Percentiles rank a stretch among this genome's conserved stretches.
Evolutionary conservation across 2,113 vertebrate species (phyloP).

Genomic region (Heterotilapia buettikoferi): DNA sequence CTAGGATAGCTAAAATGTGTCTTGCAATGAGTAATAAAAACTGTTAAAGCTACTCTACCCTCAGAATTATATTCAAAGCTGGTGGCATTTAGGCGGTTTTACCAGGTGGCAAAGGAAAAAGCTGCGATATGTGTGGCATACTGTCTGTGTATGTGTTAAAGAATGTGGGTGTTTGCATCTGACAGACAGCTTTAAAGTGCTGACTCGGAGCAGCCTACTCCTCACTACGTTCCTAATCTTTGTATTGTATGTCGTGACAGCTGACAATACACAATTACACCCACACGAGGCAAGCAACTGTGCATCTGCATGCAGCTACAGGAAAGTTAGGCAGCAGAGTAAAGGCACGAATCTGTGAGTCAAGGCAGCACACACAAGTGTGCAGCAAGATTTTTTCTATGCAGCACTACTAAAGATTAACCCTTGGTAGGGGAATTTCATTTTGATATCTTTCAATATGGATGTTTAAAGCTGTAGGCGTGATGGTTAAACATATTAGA

Average conservation of each 20-base stretch:
- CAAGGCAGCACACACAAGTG: neutral
- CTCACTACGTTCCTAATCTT: slow-evolving; percentile 23
- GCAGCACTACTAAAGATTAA: neutral
- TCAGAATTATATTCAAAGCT: neutral
- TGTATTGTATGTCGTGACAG: slow-evolving; percentile 21
- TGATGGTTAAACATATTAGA: neutral
- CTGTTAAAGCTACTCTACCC: neutral
- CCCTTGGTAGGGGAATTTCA: neutral
- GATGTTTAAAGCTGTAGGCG: neutral
- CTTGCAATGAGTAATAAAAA: neutral
- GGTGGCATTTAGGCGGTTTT: neutral
- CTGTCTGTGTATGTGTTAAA: neutral
- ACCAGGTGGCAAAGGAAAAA: neutral
- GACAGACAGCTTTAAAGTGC: slow-evolving; percentile 19
- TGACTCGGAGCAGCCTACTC: slow-evolving; percentile 30
- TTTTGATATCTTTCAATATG: neutral
- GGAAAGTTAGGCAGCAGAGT: neutral
- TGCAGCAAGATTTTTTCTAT: neutral
- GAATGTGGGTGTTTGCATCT: slow-evolving; percentile 10
- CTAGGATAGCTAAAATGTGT: neutral
- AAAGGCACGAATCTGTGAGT: neutral
- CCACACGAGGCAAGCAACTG: slow-evolving; percentile 17
- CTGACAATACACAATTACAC: slow-evolving; percentile 51
- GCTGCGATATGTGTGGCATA: neutral
- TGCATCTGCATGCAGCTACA: slow-evolving; percentile 6